Percentiles rank a stretch among this genome's conserved stretches.
Conservation (phyloP, 2,888 invertebrate genomes). For the Oscheius myriophilus region DNA sequence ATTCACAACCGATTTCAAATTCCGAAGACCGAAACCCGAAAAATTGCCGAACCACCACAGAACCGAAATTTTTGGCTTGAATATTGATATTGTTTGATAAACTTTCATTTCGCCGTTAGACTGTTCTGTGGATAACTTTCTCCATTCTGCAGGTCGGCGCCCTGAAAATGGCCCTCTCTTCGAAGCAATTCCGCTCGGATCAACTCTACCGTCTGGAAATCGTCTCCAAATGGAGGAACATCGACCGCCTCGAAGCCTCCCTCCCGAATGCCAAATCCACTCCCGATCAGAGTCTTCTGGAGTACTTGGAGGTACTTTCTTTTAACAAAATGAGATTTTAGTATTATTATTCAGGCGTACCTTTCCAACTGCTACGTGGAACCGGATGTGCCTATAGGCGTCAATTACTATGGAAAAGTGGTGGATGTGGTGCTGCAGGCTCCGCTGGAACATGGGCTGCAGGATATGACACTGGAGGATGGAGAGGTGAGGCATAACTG, state of each 20-base stretch:
- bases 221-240: constrained; percentile 5
- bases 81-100: no score
- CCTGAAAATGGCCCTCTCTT: constrained; percentile 15
- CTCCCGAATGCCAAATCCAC: constrained; percentile 6
- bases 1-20: no score
- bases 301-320: constrained; percentile 34
- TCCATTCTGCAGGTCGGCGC: constrained; percentile 10
- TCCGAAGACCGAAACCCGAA: no score
- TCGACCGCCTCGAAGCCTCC: constrained; percentile 2
- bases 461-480: constrained; percentile 28
- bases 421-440: constrained; percentile 36
- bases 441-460: constrained; percentile 34
- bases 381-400: constrained; percentile 26
- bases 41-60: no score
- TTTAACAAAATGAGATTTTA: background rate
- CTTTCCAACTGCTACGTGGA: constrained; percentile 44
- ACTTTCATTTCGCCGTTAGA: no score
- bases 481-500: constrained; percentile 28
- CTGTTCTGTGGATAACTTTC: no score
- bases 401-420: constrained; percentile 44
- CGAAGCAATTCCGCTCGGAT: constrained; percentile 5
- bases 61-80: no score
- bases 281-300: constrained; percentile 13
- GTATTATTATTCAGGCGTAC: constrained; percentile 35
- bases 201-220: constrained; percentile 10